A percentile compares a stretch with the other conserved stretches of the same genome.
Evolutionary conservation across 2,113 vertebrate species (phyloP).

Genomic region (Verasper variegatus): DNA sequence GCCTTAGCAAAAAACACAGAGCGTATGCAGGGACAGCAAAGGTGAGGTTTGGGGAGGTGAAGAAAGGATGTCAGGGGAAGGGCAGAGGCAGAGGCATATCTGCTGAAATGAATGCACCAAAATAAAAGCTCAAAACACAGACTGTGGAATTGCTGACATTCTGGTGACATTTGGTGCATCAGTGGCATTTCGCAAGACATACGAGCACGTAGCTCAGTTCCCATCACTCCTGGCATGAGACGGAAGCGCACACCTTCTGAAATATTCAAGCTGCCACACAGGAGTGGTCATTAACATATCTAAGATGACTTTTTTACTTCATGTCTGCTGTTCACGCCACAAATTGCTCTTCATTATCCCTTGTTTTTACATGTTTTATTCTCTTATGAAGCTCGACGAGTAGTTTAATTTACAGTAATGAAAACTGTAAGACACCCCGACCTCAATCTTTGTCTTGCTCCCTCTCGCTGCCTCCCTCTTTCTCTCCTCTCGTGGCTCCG

Average conservation of each 20-base stretch:
- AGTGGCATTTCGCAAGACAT: conserved; percentile 73
- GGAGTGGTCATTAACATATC: conserved; percentile 21
- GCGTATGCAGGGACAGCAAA: conserved; percentile 4
- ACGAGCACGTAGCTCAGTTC: conserved; percentile 54
- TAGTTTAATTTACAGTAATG: conserved; percentile 57
- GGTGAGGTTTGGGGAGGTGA: conserved; percentile 36
- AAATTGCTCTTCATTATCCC: conserved; percentile 14
- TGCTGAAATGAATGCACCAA: conserved; percentile 42
- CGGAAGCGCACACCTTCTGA: not conserved
- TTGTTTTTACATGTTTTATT: conserved; percentile 25
- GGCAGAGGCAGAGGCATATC: conserved; percentile 22
- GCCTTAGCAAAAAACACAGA: conserved; percentile 15
- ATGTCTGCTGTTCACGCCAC: not conserved
- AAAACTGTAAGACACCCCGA: conserved; percentile 62
- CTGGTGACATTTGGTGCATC: conserved; percentile 76
- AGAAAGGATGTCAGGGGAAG: conserved; percentile 2
- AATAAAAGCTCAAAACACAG: conserved; percentile 64
- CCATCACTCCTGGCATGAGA: conserved; percentile 25
- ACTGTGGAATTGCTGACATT: conserved; percentile 74
- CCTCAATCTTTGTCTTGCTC: conserved; percentile 57
- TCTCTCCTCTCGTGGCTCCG: conserved; percentile 47
- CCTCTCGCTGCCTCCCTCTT: conserved; percentile 28
- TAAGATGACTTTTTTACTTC: conserved; percentile 12
- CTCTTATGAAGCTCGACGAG: conserved; percentile 28
- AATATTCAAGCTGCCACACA: conserved; percentile 20